Base-by-base conservation (phyloP, 2,113 vertebrate genomes). In the Sterrhoptilus dennistouni region DNA sequence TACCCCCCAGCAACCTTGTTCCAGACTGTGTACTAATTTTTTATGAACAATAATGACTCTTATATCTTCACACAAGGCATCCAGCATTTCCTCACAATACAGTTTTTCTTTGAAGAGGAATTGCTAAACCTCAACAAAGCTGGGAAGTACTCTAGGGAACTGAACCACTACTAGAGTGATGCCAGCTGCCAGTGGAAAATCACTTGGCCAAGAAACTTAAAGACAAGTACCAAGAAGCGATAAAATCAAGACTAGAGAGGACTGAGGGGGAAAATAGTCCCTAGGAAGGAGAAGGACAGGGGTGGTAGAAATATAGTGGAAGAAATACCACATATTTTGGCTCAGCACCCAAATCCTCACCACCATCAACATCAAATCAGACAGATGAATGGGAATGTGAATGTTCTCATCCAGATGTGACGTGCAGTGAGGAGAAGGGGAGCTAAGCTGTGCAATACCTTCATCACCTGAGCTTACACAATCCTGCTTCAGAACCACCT, bases 1-100 rank as follows among this genome's bases (percentile, higher is more conserved):
- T 68, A 90, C 54, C 90, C 68, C 0, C 4, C 64, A 83, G 89
- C 89, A 91, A 71, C 68, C 91, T 76, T 82, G 69, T 84, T 94
- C 84, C 84, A 96, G 95, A 84, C 65, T 29, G 72, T 27, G 35
- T 83, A 63, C 83, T 91, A 44, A 50, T 86, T 87, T 95, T 88
- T 90, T 72, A 59, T 77, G 65, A 91, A 74, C 49, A 83, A 31
- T 87, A 85, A 91, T 59, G 42, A 93, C n/a, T 78, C 72, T 61
- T 2, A 0, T 35, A 86, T 84, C 74, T 95, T 74, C 36, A 83
- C 35, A 50, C 22, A 59, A 87, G 78, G 23, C 42, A 90, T n/a
- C 27, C 35, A 69, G 50, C 79, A 71, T 82, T 94, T 82, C 59
- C 59, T 91, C 54, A 82, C 74, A 89, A 60, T 52, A 68, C 31